Conservation (phyloP, 2,888 invertebrate species). For the Acanthosepion esculentum region DNA sequence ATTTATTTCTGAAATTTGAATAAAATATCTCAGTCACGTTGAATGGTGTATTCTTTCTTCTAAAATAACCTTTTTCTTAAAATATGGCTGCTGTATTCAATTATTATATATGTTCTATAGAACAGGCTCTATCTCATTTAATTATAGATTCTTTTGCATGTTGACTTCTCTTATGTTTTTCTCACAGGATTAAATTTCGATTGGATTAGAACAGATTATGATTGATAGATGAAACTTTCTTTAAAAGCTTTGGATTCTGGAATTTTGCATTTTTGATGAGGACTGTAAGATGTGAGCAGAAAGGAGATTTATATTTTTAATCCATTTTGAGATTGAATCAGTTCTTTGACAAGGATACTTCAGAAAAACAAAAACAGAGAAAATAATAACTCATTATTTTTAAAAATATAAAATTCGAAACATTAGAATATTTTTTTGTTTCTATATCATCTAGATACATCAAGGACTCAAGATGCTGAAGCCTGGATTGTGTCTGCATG, state of each 20-base stretch:
- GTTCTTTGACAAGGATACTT: not conserved
- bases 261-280: not conserved
- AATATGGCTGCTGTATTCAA: not conserved
- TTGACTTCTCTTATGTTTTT: too few species aligned
- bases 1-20: too few species aligned
- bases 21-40: too few species aligned
- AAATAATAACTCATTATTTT: not conserved
- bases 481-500: too few species aligned
- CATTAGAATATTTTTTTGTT: not conserved
- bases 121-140: not conserved
- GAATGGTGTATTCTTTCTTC: not conserved
- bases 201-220: not conserved
- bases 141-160: not conserved
- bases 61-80: not conserved
- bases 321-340: not conserved
- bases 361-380: not conserved
- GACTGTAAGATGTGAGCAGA: not conserved
- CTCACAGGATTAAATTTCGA: not conserved
- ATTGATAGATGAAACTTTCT: conserved; percentile 33
- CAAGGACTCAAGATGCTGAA: not conserved
- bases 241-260: not conserved
- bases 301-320: not conserved
- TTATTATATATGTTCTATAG: not conserved
- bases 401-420: not conserved
- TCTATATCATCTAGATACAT: not conserved